Evolutionary conservation across 2,797 vertebrate genomes (phyloP).

Genomic region (Crocodylus rhombifer): DNA sequence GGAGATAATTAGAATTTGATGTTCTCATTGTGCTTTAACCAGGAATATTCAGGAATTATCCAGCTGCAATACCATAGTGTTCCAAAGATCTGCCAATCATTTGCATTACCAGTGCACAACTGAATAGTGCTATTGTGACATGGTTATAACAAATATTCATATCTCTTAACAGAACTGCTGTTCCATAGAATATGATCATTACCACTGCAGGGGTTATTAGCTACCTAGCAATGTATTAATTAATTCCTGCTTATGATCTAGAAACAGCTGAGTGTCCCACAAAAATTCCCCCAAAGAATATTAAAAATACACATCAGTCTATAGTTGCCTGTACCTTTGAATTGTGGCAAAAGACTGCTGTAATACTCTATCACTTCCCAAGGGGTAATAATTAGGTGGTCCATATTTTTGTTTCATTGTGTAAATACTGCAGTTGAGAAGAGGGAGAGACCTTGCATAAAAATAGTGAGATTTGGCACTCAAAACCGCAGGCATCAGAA

Average conservation of each 20-base stretch:
- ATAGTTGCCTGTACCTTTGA: background rate
- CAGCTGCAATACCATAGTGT: slow-evolving; percentile 56
- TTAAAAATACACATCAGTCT: background rate
- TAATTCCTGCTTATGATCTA: background rate
- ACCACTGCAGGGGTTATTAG: background rate
- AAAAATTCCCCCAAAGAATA: background rate
- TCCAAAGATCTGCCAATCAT: slow-evolving; percentile 69
- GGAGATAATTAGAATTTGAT: slow-evolving; percentile 60
- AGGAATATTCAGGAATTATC: slow-evolving; percentile 63
- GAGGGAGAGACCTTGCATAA: background rate
- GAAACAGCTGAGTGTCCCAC: background rate
- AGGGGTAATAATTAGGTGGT: background rate
- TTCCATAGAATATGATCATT: background rate
- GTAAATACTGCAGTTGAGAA: slow-evolving; percentile 44
- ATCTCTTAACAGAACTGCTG: slow-evolving; percentile 52
- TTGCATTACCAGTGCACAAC: background rate
- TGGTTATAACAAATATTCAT: slow-evolving; percentile 47
- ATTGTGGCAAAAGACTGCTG: rapidly evolving
- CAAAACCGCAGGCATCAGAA: background rate
- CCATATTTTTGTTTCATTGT: slow-evolving; percentile 12
- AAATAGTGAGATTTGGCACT: slow-evolving; percentile 19
- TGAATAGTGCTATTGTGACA: slow-evolving; percentile 65
- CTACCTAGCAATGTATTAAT: background rate
- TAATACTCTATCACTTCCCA: background rate
- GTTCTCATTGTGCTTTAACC: slow-evolving; percentile 63